Evolutionary conservation across 2,113 vertebrate species (phyloP), one percentile per base, ranked within the genome.

Genomic region (Rhinichthys klamathensis): DNA sequence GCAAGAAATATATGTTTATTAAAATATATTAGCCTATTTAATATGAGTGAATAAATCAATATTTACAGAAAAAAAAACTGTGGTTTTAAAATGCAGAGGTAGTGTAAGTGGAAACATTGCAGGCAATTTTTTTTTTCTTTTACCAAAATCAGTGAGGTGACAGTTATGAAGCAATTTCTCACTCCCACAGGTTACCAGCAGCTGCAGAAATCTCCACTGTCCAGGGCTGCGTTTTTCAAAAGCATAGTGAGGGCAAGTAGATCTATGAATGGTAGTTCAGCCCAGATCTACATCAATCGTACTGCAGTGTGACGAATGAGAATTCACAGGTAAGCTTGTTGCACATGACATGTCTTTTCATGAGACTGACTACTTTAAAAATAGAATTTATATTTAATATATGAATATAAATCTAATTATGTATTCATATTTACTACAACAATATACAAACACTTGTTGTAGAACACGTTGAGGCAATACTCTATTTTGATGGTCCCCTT

Each of bases 181-280:
- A 76, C 49, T 76, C 46, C 49, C 74, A 76, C 74, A 54, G 46
- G 49, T 76, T 49, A 76, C 25, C 46, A 76, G 49, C 46, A 54
- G 4, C 3, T 76, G 16, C 73, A 30, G 25, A 76, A 54, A 54
- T 32, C 49, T 51, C 10, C 15, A 76, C 15, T 56, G 54, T 56
- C 54, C 54, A 23, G 7, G 18, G 18, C 7, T 21, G 51, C 2
- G 6, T 56, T 56, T 56, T 7, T 56, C 18, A 56, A 56, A 56
- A 23, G 18, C 54, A 56, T 9, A 1, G 6, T 56, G 18, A 23
- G 54, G 18, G 18, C 18, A 8, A 51, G 38, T 9, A 41, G 38
- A 38, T 38, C 38, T 38, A 3, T 41, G 38, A 41, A 9, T 38
- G 35, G 35, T 51, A 51, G 49, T 51, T 51, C 49, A 74, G 7